These are phyloP conservation scores for Alces alces DNA, from an alignment of 2,113 vertebrate species.

Conservation along the genomic window DNA sequence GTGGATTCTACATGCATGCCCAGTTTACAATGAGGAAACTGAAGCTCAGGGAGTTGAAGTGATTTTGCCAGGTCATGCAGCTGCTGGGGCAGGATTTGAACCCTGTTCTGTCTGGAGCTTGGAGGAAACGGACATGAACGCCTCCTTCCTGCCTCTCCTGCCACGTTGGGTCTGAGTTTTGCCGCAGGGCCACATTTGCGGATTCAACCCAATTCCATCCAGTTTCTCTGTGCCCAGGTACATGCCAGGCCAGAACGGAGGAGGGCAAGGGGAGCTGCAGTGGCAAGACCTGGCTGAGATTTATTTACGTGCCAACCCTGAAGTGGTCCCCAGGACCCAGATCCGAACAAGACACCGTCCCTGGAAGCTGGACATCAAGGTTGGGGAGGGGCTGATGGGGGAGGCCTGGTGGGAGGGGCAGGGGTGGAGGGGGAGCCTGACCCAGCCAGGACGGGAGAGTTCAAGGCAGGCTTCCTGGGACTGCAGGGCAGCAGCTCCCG, in stretches of 20 bases:
- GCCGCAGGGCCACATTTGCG: not conserved
- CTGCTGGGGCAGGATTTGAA: not conserved
- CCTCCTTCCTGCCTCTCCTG: not conserved
- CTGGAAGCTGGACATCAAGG: not conserved
- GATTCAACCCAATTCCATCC: not conserved
- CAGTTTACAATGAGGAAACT: not conserved
- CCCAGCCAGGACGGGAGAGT: accelerated
- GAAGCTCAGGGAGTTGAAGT: not conserved
- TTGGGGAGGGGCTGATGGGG: not conserved
- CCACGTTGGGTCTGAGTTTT: not conserved
- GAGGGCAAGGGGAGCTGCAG: not conserved
- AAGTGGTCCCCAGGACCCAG: not conserved
- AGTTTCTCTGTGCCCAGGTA: not conserved
- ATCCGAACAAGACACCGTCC: not conserved
- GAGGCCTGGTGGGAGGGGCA: accelerated
- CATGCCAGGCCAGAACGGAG: not conserved
- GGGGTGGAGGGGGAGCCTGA: not conserved
- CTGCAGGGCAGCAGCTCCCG: accelerated
- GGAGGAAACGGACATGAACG: not conserved
- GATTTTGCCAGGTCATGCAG: not conserved
- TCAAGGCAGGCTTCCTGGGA: not conserved
- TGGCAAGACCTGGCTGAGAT: not conserved
- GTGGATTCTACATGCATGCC: accelerated
- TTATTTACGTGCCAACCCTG: not conserved
- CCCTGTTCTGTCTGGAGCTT: not conserved